Evolutionary conservation across 2,888 invertebrate genomes (phyloP).

Genomic region (Corbicula japonica): DNA sequence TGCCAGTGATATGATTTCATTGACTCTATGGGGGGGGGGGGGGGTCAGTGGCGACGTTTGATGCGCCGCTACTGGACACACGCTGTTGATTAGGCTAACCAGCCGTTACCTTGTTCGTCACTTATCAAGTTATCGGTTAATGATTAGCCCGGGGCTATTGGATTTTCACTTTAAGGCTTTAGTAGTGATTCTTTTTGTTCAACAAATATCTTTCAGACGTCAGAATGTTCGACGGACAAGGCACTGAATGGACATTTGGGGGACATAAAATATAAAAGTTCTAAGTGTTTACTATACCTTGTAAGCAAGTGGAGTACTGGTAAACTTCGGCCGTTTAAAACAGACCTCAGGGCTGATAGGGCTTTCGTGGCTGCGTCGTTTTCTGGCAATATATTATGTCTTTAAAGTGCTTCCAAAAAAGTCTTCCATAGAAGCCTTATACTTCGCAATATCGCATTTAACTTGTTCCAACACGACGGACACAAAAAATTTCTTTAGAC

Average conservation of each 20-base stretch:
- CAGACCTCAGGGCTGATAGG: not conserved
- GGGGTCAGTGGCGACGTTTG: no score
- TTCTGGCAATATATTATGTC: slow-evolving; percentile 17
- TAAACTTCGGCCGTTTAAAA: slow-evolving; percentile 21
- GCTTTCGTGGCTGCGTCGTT: not conserved
- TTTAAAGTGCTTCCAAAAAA: slow-evolving; percentile 7
- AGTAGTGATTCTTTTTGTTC: slow-evolving; percentile 2
- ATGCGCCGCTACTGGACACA: no score
- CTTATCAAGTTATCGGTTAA: no score
- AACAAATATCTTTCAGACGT: not conserved
- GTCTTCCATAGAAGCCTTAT: slow-evolving; percentile 8
- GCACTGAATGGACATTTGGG: no score
- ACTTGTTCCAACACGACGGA: slow-evolving; percentile 22
- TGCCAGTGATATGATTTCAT: no score
- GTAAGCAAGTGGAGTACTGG: slow-evolving; percentile 32
- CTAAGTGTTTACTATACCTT: not conserved
- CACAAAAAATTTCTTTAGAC: slow-evolving; percentile 18
- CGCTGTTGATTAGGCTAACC: no score
- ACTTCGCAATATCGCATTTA: slow-evolving; percentile 20
- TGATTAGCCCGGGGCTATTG: no score
- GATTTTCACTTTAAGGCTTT: no score
- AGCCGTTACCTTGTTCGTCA: no score
- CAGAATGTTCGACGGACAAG: not conserved
- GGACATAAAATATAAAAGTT: not conserved
- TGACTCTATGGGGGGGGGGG: no score